Evolutionary conservation across 2,113 vertebrate genomes (phyloP).

Genomic region (Lycaon pictus): DNA sequence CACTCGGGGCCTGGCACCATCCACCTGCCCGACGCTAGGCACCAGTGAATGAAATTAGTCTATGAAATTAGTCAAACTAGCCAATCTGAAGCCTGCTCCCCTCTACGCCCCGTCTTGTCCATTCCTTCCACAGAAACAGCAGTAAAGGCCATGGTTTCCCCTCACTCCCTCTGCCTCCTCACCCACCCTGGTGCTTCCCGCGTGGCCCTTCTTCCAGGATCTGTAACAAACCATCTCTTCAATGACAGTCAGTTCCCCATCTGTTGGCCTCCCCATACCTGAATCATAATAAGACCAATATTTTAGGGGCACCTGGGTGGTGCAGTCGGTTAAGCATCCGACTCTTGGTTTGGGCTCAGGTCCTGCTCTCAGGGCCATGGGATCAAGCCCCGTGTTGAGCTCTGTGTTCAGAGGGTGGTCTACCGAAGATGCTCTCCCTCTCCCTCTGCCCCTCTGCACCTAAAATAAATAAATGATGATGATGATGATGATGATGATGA

Average conservation of each 20-base stretch:
- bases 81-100: not conserved
- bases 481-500: not conserved
- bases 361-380: not conserved
- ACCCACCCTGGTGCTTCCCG: fast-evolving
- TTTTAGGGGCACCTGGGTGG: not conserved
- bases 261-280: not conserved
- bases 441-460: not conserved
- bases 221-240: not conserved
- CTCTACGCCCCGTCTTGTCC: not conserved
- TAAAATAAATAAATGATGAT: not conserved
- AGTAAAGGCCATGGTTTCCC: not conserved
- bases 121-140: not conserved
- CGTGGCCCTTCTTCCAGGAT: not conserved
- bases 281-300: not conserved
- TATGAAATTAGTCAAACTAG: not conserved
- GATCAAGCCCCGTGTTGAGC: not conserved
- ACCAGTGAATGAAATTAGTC: not conserved
- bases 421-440: not conserved
- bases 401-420: not conserved
- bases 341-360: not conserved
- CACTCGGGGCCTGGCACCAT: not conserved
- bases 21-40: not conserved
- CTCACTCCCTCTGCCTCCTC: not conserved
- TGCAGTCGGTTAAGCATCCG: not conserved
- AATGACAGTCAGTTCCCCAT: not conserved